A percentile compares a stretch with the other conserved stretches of the same genome.
Conservation (phyloP, 2,113 vertebrate species). For the Delphinapterus leucas region DNA sequence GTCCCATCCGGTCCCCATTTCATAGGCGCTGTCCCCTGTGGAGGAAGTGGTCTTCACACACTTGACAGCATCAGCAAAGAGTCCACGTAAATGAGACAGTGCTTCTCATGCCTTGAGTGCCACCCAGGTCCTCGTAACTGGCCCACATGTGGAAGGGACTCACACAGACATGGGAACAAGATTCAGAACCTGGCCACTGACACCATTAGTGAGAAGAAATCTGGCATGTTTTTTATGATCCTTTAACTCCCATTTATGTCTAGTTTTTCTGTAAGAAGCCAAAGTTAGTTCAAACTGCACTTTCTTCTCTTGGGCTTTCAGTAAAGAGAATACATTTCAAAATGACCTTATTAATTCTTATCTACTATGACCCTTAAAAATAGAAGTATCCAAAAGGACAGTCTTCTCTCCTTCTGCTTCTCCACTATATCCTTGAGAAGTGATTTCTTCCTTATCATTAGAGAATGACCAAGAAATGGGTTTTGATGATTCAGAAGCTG, state of each 20-base stretch:
- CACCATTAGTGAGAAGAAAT: not conserved
- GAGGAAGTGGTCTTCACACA: not conserved
- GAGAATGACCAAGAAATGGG: not conserved
- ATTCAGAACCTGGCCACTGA: not conserved
- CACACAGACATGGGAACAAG: not conserved
- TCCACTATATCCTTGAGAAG: not conserved
- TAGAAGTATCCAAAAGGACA: not conserved
- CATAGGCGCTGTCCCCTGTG: not conserved
- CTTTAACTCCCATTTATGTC: not conserved
- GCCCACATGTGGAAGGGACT: not conserved
- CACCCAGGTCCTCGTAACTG: no score
- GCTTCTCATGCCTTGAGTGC: not conserved
- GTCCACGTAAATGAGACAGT: not conserved
- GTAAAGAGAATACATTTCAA: not conserved
- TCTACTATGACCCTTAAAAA: not conserved
- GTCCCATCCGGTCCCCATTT: fast-evolving
- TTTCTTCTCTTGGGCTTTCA: not conserved
- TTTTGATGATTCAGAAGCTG: not conserved
- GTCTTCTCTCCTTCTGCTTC: not conserved
- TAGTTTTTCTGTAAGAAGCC: not conserved
- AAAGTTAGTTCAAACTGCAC: not conserved
- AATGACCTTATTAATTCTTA: not conserved
- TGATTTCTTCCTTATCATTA: not conserved
- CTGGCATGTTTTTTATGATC: not conserved
- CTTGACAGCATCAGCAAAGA: not conserved